These are phyloP conservation scores for Stenodera caucasica DNA, from an alignment of 2,888 invertebrate genomes.

Conservation along the genomic window DNA sequence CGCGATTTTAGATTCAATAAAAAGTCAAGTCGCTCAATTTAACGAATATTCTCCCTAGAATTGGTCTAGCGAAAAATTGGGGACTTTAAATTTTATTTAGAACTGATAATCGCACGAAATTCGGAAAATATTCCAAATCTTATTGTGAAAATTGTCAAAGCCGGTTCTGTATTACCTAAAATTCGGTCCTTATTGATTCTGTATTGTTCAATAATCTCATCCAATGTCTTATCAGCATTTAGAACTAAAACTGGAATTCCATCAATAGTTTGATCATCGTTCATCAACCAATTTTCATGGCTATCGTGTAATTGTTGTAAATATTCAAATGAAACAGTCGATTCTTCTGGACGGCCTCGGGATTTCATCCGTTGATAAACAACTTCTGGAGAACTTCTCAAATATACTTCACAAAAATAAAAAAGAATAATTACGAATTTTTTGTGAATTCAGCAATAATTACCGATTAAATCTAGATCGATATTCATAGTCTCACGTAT, in stretches of 20 bases:
- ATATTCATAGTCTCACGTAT: conserved; percentile 72
- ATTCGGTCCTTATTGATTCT: conserved; percentile 63
- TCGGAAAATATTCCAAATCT: no score
- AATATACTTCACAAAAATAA: conserved; percentile 69
- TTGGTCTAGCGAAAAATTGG: no score
- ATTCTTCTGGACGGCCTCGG: conserved; percentile 81
- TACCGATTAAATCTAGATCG: conserved; percentile 84
- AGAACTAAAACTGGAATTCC: conserved; percentile 62
- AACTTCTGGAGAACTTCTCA: conserved; percentile 67
- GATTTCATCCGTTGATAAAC: conserved; percentile 72
- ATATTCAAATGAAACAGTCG: conserved; percentile 77
- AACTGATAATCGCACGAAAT: no score
- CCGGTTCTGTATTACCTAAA: conserved; percentile 42
- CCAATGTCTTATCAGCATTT: conserved; percentile 67
- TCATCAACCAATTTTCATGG: conserved; percentile 72
- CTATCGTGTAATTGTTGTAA: conserved; percentile 76
- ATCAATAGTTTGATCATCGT: conserved; percentile 47
- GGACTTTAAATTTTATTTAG: no score
- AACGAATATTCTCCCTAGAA: no score
- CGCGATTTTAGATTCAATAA: no score
- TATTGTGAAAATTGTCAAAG: no score
- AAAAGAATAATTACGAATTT: no score
- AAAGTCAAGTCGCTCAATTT: no score
- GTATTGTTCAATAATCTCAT: conserved; percentile 67
- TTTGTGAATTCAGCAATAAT: no score